A percentile compares a stretch with the other conserved stretches of the same genome.
phyloP scores from a whole-genome alignment of 2,888 invertebrate species.

The Sesia bembeciformis region DNA sequence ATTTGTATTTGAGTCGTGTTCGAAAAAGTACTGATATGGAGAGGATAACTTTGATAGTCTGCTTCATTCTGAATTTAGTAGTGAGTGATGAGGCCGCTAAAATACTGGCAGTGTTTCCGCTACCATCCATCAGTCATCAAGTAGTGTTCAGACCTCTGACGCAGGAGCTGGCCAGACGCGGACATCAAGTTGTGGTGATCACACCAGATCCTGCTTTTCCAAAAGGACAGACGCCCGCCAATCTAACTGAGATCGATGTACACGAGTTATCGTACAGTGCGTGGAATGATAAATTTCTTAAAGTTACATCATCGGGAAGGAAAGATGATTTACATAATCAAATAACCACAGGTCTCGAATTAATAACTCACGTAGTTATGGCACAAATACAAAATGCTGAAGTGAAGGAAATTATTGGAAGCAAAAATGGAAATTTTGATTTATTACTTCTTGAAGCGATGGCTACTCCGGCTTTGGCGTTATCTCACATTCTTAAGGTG shows the following conservation, averaged over 20 bases:
- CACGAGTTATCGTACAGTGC: constrained; percentile 22
- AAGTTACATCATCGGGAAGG: neutral
- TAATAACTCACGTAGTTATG: constrained; percentile 7
- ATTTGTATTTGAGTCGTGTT: no score
- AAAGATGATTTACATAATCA: neutral
- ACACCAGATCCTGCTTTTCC: constrained; percentile 33
- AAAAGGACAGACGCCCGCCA: constrained; percentile 13
- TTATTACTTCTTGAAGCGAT: constrained; percentile 30
- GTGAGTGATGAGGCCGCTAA: constrained; percentile 1
- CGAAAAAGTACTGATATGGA: no score
- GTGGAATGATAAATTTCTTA: constrained; percentile 1
- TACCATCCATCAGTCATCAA: constrained; percentile 9
- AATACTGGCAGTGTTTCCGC: constrained; percentile 7
- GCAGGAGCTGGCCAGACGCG: constrained; percentile 34
- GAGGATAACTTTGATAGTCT: no score
- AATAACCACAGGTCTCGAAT: neutral
- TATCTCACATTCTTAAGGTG: constrained; percentile 25
- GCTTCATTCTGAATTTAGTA: neutral
- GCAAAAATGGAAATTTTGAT: constrained; percentile 19
- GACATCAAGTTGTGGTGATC: constrained; percentile 44
- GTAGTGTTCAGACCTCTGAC: constrained; percentile 7
- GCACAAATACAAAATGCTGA: constrained; percentile 10
- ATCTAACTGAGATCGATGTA: constrained; percentile 38
- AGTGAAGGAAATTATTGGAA: constrained; percentile 1
- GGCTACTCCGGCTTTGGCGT: constrained; percentile 16